Evolutionary conservation across 2,888 invertebrate species (phyloP).

Genomic region (Sinopyrophorus schimmeli): DNA sequence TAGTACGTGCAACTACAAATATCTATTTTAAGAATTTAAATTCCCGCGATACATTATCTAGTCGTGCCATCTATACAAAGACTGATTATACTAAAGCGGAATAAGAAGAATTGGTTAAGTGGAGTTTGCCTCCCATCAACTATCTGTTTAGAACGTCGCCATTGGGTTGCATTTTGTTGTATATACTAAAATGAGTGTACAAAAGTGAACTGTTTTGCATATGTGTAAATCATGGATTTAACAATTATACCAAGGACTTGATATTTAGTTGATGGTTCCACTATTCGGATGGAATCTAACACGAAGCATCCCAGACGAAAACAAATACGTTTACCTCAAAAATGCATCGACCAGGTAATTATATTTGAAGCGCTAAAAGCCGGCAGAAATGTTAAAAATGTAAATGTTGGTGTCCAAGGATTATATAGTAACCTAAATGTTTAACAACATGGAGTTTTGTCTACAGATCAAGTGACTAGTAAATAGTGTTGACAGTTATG

Average conservation of each 20-base stretch:
- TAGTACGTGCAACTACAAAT: too few species aligned
- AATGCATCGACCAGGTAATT: constrained; percentile 50
- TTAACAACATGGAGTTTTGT: constrained; percentile 43
- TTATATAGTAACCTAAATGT: constrained; percentile 28
- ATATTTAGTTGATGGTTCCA: constrained; percentile 30
- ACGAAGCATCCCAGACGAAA: constrained; percentile 48
- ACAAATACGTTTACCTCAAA: constrained; percentile 51
- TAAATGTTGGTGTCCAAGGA: constrained; percentile 6
- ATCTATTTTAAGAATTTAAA: constrained; percentile 2
- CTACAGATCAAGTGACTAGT: constrained; percentile 50
- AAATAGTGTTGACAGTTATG: constrained; percentile 55
- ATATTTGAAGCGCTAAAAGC: constrained; percentile 34
- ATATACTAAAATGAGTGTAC: constrained; percentile 48
- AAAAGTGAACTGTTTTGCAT: constrained; percentile 40
- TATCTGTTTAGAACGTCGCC: constrained; percentile 56
- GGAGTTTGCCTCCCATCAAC: constrained; percentile 56
- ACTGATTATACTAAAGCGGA: constrained; percentile 31
- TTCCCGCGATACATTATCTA: constrained; percentile 2
- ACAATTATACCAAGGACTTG: constrained; percentile 29
- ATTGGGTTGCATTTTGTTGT: constrained; percentile 53
- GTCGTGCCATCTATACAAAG: constrained; percentile 11
- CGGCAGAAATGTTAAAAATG: constrained; percentile 17
- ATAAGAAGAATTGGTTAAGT: constrained; percentile 51
- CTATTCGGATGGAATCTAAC: constrained; percentile 47
- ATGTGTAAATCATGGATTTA: constrained; percentile 34